Evolutionary conservation across 2,797 vertebrate species (phyloP), one percentile per base, ranked within the genome.

Genomic region (Darevskia mixta): DNA sequence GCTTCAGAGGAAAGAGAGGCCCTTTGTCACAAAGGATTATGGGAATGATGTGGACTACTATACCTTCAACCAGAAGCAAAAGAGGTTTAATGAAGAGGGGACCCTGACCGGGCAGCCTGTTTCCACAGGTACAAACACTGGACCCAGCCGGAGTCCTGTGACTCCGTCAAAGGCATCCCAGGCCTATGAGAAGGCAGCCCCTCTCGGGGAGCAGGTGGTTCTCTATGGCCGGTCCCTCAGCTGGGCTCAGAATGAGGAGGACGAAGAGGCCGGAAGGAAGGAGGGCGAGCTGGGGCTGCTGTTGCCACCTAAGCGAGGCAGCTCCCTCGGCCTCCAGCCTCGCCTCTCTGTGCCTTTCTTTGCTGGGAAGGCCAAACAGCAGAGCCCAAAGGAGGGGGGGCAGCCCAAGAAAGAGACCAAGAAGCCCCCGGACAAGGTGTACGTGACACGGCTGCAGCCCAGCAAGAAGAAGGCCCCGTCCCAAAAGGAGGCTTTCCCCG

Each of bases 341-440:
- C 96, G 96, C 58, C 97, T 96, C 76, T 97, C 98, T 0, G 58
- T 97, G 79, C 96, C 98, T 17, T 92, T 97, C 79, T 96, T 98
- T 0, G 92, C 97, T 67, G 97, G 97, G 91, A 97, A 95, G 61
- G 97, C 96, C 79, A 98, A 96, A 82, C 96, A 92, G 0, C 86
- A 1, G 0, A 87, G 49, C 72, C 89, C 91, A 20, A 89, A 87
- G 0, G 90, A 87, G 67, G 93, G 91, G 76, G 91, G 29, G 11
- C 91, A 91, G 75, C 43, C 93, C 58, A 86, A 88, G 41, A 91
- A 82, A 49, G 93, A 94, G 41, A 79, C 71, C 18, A 93, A 1
- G 89, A 97, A 95, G 90, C 94, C 95, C 72, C 96, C 97, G 86
- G 98, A 97, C 86, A 99, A 98, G 93, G 98, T 99, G 90, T 99